Conservation (phyloP, 2,888 invertebrate species). For the Agonum fuliginosum region DNA sequence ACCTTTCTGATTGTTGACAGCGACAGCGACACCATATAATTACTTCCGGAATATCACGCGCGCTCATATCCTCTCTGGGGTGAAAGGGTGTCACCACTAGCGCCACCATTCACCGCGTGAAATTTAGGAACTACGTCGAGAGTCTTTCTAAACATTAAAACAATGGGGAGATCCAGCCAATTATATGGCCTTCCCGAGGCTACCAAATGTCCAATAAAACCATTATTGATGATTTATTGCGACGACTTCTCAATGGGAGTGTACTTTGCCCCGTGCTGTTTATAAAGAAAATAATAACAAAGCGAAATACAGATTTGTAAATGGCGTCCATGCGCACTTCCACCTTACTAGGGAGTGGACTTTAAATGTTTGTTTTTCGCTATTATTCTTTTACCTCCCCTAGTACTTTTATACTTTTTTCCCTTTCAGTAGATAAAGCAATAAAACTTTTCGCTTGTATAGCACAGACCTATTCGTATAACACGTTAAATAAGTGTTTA, state of each 20-base stretch:
- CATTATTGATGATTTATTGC: constrained; percentile 57
- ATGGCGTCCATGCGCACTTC: constrained; percentile 51
- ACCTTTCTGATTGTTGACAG: constrained; percentile 41
- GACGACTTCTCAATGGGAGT: constrained; percentile 53
- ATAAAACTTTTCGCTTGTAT: constrained; percentile 54
- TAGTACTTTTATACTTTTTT: constrained; percentile 53
- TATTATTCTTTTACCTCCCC: constrained; percentile 49
- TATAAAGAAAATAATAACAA: constrained; percentile 60
- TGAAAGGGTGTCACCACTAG: neutral
- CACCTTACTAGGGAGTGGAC: constrained; percentile 21
- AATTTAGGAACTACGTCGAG: constrained; percentile 39
- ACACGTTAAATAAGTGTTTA: constrained; percentile 55
- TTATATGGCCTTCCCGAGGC: constrained; percentile 50
- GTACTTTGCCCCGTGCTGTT: constrained; percentile 43
- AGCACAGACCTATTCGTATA: constrained; percentile 43
- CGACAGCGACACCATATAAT: constrained; percentile 36
- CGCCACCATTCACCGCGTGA: constrained; percentile 8
- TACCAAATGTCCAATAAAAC: constrained; percentile 55
- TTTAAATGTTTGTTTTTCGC: constrained; percentile 54
- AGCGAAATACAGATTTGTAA: constrained; percentile 58
- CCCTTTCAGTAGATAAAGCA: constrained; percentile 52
- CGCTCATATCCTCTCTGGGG: neutral
- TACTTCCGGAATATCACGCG: constrained; percentile 42
- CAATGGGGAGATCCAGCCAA: constrained; percentile 53
- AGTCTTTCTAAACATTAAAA: constrained; percentile 49